Base-by-base conservation (phyloP, 2,797 vertebrate species). In the Gymnodraco acuticeps region DNA sequence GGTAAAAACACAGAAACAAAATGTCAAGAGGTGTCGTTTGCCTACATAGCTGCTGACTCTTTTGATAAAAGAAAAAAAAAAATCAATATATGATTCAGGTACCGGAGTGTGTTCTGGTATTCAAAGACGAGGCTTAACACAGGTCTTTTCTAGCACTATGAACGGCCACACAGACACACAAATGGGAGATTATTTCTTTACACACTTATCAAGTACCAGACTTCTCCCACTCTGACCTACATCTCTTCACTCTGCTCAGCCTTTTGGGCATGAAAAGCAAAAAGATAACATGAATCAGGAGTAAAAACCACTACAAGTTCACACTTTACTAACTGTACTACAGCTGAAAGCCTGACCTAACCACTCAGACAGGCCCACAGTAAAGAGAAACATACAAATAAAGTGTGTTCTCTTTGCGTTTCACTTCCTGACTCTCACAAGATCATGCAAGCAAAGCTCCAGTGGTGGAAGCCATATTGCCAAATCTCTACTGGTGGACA, bases 161-260 rank as follows among this genome's bases (percentile, higher is more conserved):
- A 64, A 60, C 31, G 41, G 19, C 27, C 52, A 20, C 2, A 31
- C 23, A 66, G 53, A 63, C 38, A 65, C 16, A 60, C 50, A 60
- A 31, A 17, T 13, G 0, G 9, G 1, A 31, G 6, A 51, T 63
- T 56, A 45, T 50, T 65, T 72, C 46, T 54, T 46, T 42, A 60
- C 43, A 60, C 45, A 61, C 64, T 70, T 70, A 70, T 61, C 58
- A 64, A 65, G 31, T 56, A 60, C 31, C 62, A 75, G 59, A 58
- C 33, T 62, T 71, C 55, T 71, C 66, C 80, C 59, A 56, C 66
- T 77, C 66, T 59, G 70, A 54, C 60, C 20, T 54, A 53, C 53
- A 58, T 71, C 72, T 68, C 72, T 55, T 70, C 52, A 58, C 60
- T 51, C 62, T 67, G 20, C 42, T 60, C 38, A 41, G 33, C 56